phyloP scores from a whole-genome alignment of 2,888 invertebrate species.

The Nebria salina region DNA sequence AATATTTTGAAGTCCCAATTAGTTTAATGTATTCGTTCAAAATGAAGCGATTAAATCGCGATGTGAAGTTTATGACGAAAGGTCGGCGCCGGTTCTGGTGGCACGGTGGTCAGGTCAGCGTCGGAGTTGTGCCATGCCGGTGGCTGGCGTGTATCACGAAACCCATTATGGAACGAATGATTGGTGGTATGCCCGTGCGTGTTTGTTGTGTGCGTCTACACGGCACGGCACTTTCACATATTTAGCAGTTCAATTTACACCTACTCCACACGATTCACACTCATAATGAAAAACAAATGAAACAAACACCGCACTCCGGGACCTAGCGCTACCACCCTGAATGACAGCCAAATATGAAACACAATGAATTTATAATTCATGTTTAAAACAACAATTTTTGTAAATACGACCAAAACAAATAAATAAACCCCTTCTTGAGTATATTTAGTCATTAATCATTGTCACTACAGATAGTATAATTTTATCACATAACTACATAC shows the following conservation, averaged over 20 bases:
- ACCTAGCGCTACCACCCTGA: no score
- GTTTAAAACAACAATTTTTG: no score
- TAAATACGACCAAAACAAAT: no score
- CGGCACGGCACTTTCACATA: neutral
- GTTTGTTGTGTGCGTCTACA: neutral
- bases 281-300: neutral
- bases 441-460: no score
- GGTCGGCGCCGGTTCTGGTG: neutral
- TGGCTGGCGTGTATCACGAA: neutral
- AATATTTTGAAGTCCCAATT: neutral
- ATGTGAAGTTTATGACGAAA: neutral
- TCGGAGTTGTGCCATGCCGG: neutral
- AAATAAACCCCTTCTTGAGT: no score
- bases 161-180: neutral
- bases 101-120: neutral
- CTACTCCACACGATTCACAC: neutral
- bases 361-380: no score
- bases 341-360: no score
- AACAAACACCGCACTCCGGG: neutral
- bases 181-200: neutral
- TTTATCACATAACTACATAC: no score
- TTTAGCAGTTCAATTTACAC: constrained; percentile 1
- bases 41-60: neutral
- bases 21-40: neutral
- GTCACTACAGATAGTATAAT: no score